Percentiles rank a stretch among this genome's conserved stretches.
Evolutionary conservation across 2,797 vertebrate genomes (phyloP).

Genomic region (Podargus strigoides): DNA sequence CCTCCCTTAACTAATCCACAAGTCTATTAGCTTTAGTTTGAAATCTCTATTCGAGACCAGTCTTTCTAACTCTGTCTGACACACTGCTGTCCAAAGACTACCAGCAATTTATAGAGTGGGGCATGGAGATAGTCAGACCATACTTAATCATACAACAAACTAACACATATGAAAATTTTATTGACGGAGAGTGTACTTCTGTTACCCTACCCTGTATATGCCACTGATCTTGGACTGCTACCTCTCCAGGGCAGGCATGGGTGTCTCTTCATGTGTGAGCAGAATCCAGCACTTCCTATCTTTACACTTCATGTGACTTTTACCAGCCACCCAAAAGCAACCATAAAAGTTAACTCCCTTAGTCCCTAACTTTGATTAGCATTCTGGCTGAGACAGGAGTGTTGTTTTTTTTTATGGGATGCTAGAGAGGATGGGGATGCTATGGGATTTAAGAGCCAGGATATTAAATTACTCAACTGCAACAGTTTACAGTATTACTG

Average conservation of each 20-base stretch:
- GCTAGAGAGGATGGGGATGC: too few relatives aligned
- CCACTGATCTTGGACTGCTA: neutral
- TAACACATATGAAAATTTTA: neutral
- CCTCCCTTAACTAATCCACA: neutral
- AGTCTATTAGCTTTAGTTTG: neutral
- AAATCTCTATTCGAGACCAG: neutral
- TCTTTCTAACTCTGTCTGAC: neutral
- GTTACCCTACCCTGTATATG: neutral
- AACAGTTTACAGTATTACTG: neutral
- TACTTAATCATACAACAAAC: neutral
- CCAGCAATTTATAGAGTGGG: neutral
- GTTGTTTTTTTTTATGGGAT: neutral
- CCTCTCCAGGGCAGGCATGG: neutral
- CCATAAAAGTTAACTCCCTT: neutral
- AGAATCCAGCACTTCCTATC: neutral
- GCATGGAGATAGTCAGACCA: neutral
- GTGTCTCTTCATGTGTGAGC: fast-evolving
- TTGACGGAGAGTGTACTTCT: neutral
- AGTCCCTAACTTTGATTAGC: neutral
- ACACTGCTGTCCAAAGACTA: neutral
- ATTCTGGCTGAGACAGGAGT: neutral
- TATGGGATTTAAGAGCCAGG: neutral
- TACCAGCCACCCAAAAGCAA: neutral
- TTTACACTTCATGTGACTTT: neutral
- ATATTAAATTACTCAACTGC: neutral